Evolutionary conservation across 2,888 invertebrate species (phyloP).

Genomic region (Sussaba pulchella): DNA sequence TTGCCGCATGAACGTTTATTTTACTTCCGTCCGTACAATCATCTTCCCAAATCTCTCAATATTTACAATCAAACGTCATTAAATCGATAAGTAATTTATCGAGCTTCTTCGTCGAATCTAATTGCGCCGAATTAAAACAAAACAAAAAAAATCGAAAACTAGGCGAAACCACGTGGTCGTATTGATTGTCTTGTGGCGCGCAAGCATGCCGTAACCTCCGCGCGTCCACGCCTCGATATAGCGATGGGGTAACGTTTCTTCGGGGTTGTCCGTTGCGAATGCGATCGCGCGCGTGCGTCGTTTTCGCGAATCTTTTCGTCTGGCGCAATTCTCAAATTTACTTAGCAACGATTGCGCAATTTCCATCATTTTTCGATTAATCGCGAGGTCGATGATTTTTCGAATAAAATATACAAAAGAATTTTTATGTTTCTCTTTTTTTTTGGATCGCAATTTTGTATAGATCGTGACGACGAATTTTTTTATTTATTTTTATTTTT

Average conservation of each 20-base stretch:
- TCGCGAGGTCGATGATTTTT: no score
- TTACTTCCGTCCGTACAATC: no score
- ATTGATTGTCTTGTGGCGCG: constrained; percentile 79
- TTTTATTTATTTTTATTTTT: not conserved
- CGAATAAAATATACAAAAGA: not conserved
- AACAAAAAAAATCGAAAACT: constrained; percentile 71
- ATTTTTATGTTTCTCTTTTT: not conserved
- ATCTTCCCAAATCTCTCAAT: no score
- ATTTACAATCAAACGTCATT: no score
- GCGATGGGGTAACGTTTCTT: constrained; percentile 33
- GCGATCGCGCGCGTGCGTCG: constrained; percentile 38
- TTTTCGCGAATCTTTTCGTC: not conserved
- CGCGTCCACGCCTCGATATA: constrained; percentile 61
- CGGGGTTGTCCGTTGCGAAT: constrained; percentile 28
- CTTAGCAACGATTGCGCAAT: not conserved
- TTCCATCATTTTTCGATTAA: not conserved
- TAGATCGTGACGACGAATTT: no score
- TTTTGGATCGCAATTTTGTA: not conserved
- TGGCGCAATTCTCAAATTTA: constrained; percentile 19
- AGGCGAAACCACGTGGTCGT: constrained; percentile 80
- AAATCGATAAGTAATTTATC: no score
- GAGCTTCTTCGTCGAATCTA: no score
- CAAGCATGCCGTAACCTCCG: constrained; percentile 63
- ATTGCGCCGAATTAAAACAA: no score
- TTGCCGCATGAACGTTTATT: no score